Evolutionary conservation across 1,140 invertebrate genomes (phyloP), one percentile per base, ranked within the genome.

Genomic region (Drosophila sturtevanti): DNA sequence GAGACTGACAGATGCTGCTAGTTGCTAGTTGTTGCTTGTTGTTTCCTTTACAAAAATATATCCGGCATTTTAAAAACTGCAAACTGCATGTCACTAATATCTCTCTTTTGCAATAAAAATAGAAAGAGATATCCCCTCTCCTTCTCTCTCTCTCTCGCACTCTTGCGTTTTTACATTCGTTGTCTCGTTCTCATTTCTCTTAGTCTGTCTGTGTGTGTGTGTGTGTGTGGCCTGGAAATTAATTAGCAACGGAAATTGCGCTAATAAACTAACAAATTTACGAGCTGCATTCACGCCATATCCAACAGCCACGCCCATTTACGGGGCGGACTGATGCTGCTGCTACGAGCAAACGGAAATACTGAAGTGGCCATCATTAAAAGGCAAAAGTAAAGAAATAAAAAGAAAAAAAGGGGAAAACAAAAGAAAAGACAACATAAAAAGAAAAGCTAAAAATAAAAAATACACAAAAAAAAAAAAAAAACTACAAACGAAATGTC

Each of bases 211-310:
- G 9, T 63, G 16, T 68, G 51, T 65, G 14, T 68, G 59, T 80
- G 59, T 86, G 75, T 76, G 68, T 73, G 81, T 81, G 61, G 84
- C 67, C 77, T 89, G 81, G 72, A 84, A 89, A 89, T 89, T 89
- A 89, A 89, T 89, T 89, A 89, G 80, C 81, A 89, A 85, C 85
- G 86, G 85, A 89, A 89, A 89, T 89, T 89, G 81, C 85, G 69
- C 85, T 89, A 89, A 89, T 89, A 89, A 89, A 89, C 85, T 89
- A 81, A 89, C 85, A 89, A 89, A 85, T 89, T 89, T 89, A 89
- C 85, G 85, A 89, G 85, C 85, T 72, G 68, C 77, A 80, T 85
- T 78, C 85, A 85, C 72, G 81, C 81, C 84, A 89, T 21, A 38
- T 74, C 52, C 48, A 65, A 5, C 34, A 22, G 59, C 48, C 55